phyloP scores from a whole-genome alignment of 2,113 vertebrate genomes.

The Cervus canadensis region DNA sequence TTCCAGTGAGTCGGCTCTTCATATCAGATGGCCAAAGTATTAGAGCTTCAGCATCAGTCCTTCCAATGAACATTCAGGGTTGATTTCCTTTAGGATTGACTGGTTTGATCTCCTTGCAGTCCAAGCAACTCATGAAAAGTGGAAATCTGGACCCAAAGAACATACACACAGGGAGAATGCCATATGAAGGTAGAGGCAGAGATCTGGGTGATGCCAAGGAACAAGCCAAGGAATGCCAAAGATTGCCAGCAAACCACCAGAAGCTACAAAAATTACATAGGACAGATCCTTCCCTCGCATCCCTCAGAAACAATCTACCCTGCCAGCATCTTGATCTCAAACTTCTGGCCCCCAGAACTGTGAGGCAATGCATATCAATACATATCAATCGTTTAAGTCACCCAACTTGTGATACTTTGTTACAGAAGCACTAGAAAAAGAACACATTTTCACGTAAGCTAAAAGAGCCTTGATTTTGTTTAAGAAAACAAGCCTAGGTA shows the following conservation, averaged over 20 bases:
- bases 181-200: neutral
- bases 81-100: neutral
- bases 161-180: neutral
- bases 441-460: neutral
- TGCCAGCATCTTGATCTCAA: neutral
- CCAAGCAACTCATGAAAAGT: neutral
- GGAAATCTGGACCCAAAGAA: neutral
- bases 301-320: neutral
- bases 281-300: neutral
- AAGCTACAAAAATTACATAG: neutral
- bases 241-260: neutral
- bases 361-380: neutral
- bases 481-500: neutral
- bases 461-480: neutral
- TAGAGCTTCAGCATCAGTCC: neutral
- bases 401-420: neutral
- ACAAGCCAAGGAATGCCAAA: neutral
- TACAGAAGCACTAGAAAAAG: neutral
- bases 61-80: neutral
- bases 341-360: neutral
- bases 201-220: neutral
- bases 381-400: neutral
- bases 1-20: neutral
- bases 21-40: neutral
- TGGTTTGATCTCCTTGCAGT: neutral